phyloP scores from a whole-genome alignment of 2,888 invertebrate species.

The Eilema griseolum region DNA sequence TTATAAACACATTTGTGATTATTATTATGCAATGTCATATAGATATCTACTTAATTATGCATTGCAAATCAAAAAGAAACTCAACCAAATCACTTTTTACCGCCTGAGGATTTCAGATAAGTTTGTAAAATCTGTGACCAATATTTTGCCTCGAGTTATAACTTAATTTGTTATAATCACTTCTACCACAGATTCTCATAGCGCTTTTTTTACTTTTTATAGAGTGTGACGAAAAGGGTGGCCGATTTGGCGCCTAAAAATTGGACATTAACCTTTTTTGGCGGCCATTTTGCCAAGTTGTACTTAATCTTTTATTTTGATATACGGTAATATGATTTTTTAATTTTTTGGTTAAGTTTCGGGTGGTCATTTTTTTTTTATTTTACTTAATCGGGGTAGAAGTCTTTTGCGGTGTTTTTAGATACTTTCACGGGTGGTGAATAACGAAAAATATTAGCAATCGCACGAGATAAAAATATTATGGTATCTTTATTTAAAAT shows the following conservation, averaged over 20 bases:
- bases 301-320: constrained; percentile 58
- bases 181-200: constrained; percentile 58
- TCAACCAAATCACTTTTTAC: constrained; percentile 1
- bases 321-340: constrained; percentile 59
- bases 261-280: constrained; percentile 62
- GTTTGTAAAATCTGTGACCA: constrained; percentile 50
- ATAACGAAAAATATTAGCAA: neutral
- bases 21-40: too few species aligned
- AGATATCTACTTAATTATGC: neutral
- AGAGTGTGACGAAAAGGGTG: constrained; percentile 76
- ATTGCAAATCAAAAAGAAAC: neutral
- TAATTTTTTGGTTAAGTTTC: constrained; percentile 42
- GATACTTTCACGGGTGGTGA: neutral
- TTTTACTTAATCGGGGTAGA: constrained; percentile 1
- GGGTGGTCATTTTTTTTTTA: constrained; percentile 38
- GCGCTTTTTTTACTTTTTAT: constrained; percentile 63
- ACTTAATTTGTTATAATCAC: constrained; percentile 74
- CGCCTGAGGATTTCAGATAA: constrained; percentile 10
- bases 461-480: neutral
- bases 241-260: constrained; percentile 74
- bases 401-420: constrained; percentile 22
- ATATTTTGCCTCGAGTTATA: constrained; percentile 63
- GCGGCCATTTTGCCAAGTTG: constrained; percentile 59
- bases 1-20: too few species aligned
- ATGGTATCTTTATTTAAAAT: neutral